phyloP scores from a whole-genome alignment of 1,140 invertebrate species.

The Pygmarrhopalites habei region DNA sequence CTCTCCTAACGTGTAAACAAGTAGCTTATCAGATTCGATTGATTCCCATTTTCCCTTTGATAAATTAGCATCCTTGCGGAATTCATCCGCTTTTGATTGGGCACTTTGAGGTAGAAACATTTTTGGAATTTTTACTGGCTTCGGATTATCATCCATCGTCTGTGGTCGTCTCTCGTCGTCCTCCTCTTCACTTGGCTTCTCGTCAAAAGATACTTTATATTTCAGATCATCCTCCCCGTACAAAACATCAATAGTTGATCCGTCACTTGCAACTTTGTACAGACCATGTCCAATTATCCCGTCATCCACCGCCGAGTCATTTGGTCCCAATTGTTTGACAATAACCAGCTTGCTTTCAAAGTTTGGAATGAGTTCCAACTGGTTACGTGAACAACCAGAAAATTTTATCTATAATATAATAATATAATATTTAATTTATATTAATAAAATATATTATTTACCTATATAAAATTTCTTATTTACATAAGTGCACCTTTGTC shows the following conservation, averaged over 20 bases:
- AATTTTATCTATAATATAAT: no score
- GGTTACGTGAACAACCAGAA: no score
- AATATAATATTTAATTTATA: no score
- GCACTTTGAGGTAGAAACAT: constrained; percentile 28
- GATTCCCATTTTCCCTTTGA: constrained; percentile 23
- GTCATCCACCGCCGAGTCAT: constrained; percentile 26
- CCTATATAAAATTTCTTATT: no score
- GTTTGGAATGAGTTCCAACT: constrained; percentile 32
- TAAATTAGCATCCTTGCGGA: constrained; percentile 13
- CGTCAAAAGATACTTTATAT: constrained; percentile 28
- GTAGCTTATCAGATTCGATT: constrained; percentile 17
- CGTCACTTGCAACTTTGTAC: constrained; percentile 14
- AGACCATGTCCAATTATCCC: constrained; percentile 23
- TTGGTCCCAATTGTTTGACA: constrained; percentile 33
- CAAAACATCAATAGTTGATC: constrained; percentile 24
- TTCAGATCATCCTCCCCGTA: constrained; percentile 14
- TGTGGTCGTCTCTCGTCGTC: background rate
- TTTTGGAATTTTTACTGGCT: constrained; percentile 36
- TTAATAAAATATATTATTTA: no score
- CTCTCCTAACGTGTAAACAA: constrained; percentile 23
- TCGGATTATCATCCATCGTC: background rate
- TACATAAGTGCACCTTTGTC: no score
- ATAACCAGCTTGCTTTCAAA: constrained; percentile 13
- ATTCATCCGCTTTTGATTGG: constrained; percentile 8
- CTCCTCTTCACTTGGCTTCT: background rate